Percentiles rank a stretch among this genome's conserved stretches.
These are phyloP conservation scores for Diuraphis noxia DNA, from an alignment of 1,140 invertebrate species.

Conservation along the genomic window DNA sequence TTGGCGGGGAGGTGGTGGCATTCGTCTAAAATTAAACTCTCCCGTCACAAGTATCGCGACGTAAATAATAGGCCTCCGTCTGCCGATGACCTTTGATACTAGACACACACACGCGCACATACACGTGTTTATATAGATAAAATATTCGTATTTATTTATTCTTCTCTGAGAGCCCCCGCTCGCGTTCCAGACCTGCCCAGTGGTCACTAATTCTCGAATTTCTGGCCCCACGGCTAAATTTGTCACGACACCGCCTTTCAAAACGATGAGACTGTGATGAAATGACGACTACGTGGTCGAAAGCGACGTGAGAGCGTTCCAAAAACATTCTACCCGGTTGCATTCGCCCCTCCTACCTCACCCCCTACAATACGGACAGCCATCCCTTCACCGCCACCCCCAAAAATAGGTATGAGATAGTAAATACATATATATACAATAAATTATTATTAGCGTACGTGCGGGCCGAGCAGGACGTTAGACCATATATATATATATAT, in stretches of 20 bases:
- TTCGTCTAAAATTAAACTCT: constrained; percentile 14
- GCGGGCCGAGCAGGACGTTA: neutral
- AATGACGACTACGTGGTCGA: neutral
- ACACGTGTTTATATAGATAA: neutral
- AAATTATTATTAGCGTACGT: neutral
- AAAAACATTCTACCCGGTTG: neutral
- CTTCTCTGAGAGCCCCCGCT: neutral
- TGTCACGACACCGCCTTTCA: neutral
- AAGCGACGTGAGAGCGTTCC: neutral
- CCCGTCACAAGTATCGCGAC: neutral
- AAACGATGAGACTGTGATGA: neutral
- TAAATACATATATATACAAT: neutral
- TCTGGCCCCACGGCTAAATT: neutral
- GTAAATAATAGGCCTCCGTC: neutral
- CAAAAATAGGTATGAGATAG: neutral
- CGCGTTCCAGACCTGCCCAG: neutral
- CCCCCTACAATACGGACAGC: neutral
- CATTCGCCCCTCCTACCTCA: neutral
- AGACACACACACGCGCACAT: neutral
- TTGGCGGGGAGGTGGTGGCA: too few relatives aligned
- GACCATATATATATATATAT: neutral
- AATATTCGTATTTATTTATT: neutral
- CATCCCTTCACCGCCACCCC: neutral
- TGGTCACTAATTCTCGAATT: neutral
- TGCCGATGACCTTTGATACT: neutral